phyloP scores from a whole-genome alignment of 1,140 invertebrate genomes.

The Myzus persicae region DNA sequence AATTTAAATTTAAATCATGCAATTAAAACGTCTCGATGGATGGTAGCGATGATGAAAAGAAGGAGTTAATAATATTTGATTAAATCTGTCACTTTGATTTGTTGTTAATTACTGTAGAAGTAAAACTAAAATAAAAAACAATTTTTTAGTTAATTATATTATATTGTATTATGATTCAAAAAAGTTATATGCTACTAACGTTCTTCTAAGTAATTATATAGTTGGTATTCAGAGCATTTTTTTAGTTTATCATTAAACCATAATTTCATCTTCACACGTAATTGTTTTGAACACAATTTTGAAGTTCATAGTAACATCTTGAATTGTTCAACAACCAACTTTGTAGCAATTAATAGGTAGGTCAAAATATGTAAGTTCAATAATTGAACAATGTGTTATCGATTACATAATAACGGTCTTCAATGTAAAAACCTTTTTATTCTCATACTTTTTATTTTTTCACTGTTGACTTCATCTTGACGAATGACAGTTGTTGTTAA shows the following conservation, averaged over 20 bases:
- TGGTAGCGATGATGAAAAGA: not conserved
- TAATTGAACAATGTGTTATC: not conserved
- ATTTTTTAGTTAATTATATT: not conserved
- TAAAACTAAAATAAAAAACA: not conserved
- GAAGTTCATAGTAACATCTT: no score
- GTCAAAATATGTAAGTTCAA: not conserved
- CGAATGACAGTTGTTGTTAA: not conserved
- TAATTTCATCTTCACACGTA: not conserved
- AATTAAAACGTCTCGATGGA: not conserved
- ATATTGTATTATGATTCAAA: not conserved
- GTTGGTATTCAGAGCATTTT: not conserved
- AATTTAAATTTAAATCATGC: not conserved
- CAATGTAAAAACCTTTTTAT: not conserved
- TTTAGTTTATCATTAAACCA: no score
- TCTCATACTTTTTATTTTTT: not conserved
- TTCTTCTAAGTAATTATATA: not conserved
- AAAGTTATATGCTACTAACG: no score
- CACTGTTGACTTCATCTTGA: not conserved
- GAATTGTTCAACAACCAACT: no score
- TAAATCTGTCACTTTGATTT: not conserved
- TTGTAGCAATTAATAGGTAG: no score
- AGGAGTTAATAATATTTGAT: not conserved
- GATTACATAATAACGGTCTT: not conserved
- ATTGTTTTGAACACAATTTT: no score
- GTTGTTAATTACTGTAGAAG: not conserved